Conservation (phyloP, 2,888 invertebrate genomes). For the Drosophila stalkeri region DNA sequence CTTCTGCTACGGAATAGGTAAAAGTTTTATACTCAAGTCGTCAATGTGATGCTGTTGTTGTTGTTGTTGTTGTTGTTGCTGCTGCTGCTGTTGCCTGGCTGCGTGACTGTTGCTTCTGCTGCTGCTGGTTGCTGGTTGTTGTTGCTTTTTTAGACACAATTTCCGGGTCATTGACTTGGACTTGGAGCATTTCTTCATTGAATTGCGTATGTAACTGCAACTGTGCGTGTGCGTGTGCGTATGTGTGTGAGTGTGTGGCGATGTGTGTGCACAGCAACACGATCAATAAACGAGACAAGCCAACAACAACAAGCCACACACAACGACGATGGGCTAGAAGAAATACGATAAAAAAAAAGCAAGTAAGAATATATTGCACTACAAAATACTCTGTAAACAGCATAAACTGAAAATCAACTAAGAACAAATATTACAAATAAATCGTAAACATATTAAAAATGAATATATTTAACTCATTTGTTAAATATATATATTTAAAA, state of each 20-base stretch:
- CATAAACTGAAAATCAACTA: neutral
- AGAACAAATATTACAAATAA: no score
- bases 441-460: neutral
- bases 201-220: conserved; percentile 82
- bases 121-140: conserved; percentile 52
- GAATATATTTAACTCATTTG: neutral
- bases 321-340: conserved; percentile 78
- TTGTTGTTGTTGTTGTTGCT: conserved; percentile 22
- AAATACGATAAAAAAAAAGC: conserved; percentile 70
- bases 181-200: conserved; percentile 83
- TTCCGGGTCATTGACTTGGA: conserved; percentile 85
- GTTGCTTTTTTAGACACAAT: conserved; percentile 84
- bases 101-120: conserved; percentile 63
- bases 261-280: conserved; percentile 74
- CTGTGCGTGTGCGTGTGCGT: conserved; percentile 49
- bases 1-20: conserved; percentile 73
- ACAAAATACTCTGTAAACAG: conserved; percentile 23
- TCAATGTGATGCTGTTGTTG: conserved; percentile 65
- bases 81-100: conserved; percentile 52
- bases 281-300: conserved; percentile 82
- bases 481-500: neutral
- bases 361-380: conserved; percentile 22
- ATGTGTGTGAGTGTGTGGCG: conserved; percentile 42
- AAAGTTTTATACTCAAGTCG: conserved; percentile 78
- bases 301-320: conserved; percentile 63